phyloP scores from a whole-genome alignment of 1,140 invertebrate genomes.

The Parapsyche elsis region DNA sequence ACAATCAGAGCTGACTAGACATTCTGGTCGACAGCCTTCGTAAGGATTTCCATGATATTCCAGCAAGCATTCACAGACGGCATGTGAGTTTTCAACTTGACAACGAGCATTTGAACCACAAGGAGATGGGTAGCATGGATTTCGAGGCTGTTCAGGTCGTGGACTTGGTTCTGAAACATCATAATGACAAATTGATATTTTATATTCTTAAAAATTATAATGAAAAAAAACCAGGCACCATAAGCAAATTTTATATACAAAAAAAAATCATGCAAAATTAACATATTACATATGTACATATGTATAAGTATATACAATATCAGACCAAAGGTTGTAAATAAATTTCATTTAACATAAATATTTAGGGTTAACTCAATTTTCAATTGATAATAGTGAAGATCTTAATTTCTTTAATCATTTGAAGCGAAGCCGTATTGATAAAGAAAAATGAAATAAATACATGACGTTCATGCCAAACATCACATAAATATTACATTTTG shows the following conservation, averaged over 20 bases:
- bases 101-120: slow-evolving; percentile 80
- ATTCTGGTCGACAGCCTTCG: slow-evolving; percentile 72
- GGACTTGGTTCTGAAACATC: slow-evolving; percentile 58
- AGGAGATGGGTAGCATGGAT: slow-evolving; percentile 78
- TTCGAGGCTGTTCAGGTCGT: slow-evolving; percentile 64
- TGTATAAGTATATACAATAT: too few species aligned
- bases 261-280: too few species aligned
- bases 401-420: too few species aligned
- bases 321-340: too few species aligned
- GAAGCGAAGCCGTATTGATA: slow-evolving; percentile 40
- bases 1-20: slow-evolving; percentile 70
- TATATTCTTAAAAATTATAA: too few species aligned
- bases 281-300: too few species aligned
- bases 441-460: slow-evolving; percentile 56
- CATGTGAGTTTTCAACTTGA: slow-evolving; percentile 64
- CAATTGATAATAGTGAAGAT: too few species aligned
- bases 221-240: too few species aligned
- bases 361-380: too few species aligned
- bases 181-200: slow-evolving; percentile 6
- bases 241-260: too few species aligned
- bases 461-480: slow-evolving; percentile 55
- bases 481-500: slow-evolving; percentile 27
- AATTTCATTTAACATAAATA: too few species aligned
- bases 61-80: slow-evolving; percentile 76
- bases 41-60: slow-evolving; percentile 86